Base-by-base conservation (phyloP, 2,797 vertebrate species). In the Sebastes hopkinsi region DNA sequence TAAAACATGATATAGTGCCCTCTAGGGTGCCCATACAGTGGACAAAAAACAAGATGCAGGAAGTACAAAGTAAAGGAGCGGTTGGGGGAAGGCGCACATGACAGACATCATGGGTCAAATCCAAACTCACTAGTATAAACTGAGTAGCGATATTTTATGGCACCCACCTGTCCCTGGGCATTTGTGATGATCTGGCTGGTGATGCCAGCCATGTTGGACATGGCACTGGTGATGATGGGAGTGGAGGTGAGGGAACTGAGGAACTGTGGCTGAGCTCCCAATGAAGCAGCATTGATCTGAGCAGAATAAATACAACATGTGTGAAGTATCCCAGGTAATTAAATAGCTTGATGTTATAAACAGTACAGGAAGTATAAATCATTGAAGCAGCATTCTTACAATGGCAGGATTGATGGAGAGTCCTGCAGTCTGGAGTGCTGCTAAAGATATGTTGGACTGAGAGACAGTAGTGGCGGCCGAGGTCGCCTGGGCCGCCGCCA, bases 171-270 rank as follows among this genome's bases (percentile, higher is more conserved):
- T 83, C 98, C 98, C 89, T 99, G 98, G 79, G 97, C 96, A 59
- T 97, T 99, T 67, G 98, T 98, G 92, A 99, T 96, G 87, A 99
- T 96, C 92, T 98, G 98, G 79, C 96, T 96, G 83, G 97, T 95
- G 92, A 99, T 95, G 82, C 97, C 97, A 2, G 96, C 96, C 92
- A 98, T 93, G 82, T 95, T 96, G 89, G 97, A 94, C 93, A 98
- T 96, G 90, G 97, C 89, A 64, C 93, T 97, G 85, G 97, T 94
- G 89, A 99, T 94, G 87, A 99, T 96, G 1, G 98, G 97, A 67
- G 97, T 89, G 50, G 98, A 95, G 1, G 97, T 95, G 72, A 99
- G 94, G 30, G 98, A 98, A 77, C 97, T 97, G 73, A 99, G 96
- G 72, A 99, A 97, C 93, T 98, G 98, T 1, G 97, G 94, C 87